These are phyloP conservation scores for Xanthia icteritia DNA, from an alignment of 2,888 invertebrate species.

Conservation along the genomic window DNA sequence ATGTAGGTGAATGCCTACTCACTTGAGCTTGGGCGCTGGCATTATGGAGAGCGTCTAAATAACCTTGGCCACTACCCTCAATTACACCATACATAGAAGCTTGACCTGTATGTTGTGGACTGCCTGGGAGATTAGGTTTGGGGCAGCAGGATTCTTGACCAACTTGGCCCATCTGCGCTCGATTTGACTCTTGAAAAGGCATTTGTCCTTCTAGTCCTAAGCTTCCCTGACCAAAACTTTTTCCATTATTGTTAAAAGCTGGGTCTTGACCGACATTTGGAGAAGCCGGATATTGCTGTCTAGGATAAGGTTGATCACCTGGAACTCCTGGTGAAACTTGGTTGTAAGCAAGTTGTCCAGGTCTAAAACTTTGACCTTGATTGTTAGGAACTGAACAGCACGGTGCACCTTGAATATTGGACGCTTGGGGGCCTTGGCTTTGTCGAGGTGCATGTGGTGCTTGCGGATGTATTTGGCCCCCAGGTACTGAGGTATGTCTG, in stretches of 20 bases:
- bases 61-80: constrained; percentile 7
- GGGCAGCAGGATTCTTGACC: background rate
- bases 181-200: background rate
- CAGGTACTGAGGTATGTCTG: background rate
- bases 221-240: background rate
- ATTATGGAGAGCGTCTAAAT: background rate
- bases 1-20: background rate
- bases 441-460: background rate
- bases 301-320: background rate
- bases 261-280: background rate
- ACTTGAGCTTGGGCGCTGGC: background rate
- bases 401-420: constrained; percentile 5
- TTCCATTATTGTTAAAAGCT: background rate
- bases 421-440: background rate
- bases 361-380: constrained; percentile 8
- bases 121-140: background rate
- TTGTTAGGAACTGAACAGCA: background rate
- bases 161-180: background rate
- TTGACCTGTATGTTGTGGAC: constrained; percentile 7
- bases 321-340: background rate
- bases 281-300: background rate
- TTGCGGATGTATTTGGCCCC: background rate
- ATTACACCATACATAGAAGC: constrained; percentile 15
- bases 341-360: background rate
- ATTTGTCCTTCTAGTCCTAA: background rate